A percentile compares a stretch with the other conserved stretches of the same genome.
phyloP scores from a whole-genome alignment of 1,140 invertebrate species.

The Meloidogyne floridensis region DNA sequence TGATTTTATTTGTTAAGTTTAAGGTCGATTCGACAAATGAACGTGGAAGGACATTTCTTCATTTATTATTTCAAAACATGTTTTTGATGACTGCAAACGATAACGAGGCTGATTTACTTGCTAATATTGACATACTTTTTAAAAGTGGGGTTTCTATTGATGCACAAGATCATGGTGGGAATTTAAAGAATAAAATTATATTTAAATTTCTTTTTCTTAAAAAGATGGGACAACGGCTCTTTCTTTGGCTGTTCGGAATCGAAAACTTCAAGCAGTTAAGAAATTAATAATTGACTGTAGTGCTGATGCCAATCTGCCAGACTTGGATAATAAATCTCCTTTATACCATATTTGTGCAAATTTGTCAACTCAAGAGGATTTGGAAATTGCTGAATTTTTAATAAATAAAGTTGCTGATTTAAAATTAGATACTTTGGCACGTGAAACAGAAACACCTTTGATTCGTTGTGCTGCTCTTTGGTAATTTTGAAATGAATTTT shows the following conservation, averaged over 20 bases:
- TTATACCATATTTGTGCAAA: conserved; percentile 19
- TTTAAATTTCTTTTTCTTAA: neutral
- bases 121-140: conserved; percentile 24
- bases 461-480: conserved; percentile 14
- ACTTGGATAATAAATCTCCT: conserved; percentile 12
- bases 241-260: conserved; percentile 16
- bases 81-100: conserved; percentile 1
- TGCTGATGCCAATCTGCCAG: conserved; percentile 16
- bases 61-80: conserved; percentile 28
- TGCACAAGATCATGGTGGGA: conserved; percentile 8
- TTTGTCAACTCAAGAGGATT: neutral
- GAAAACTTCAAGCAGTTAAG: conserved; percentile 7
- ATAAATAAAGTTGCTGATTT: neutral
- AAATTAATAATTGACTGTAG: conserved; percentile 18
- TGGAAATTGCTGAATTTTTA: conserved; percentile 14
- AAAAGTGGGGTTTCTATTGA: conserved; percentile 16
- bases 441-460: conserved; percentile 20
- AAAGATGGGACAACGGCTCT: conserved; percentile 8
- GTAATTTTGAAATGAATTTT: neutral
- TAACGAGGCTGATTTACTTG: neutral
- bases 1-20: neutral
- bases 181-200: neutral
- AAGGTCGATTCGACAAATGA: conserved; percentile 18
- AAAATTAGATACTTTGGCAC: neutral
- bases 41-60: conserved; percentile 26